Evolutionary conservation across 2,113 vertebrate genomes (phyloP).

Genomic region (Pyrgilauda ruficollis): DNA sequence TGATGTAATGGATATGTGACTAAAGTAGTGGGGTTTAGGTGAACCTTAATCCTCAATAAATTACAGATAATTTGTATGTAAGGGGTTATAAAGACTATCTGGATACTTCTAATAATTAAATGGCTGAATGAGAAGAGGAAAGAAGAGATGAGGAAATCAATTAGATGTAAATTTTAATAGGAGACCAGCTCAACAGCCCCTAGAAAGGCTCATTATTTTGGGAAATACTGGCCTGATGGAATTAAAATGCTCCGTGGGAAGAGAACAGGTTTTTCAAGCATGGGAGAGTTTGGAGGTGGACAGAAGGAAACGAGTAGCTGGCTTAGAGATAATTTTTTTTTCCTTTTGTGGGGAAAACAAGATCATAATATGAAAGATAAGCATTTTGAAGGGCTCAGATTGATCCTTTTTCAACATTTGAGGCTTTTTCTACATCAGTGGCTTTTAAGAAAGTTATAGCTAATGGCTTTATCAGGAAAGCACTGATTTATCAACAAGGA

Average conservation of each 20-base stretch:
- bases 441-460: background rate
- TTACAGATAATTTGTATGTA: slow-evolving; percentile 17
- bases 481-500: background rate
- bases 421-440: background rate
- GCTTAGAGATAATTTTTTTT: background rate
- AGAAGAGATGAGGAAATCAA: background rate
- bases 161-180: background rate
- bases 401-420: background rate
- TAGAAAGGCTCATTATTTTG: background rate
- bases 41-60: slow-evolving; percentile 27
- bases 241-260: background rate
- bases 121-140: background rate
- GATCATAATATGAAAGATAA: background rate
- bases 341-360: background rate
- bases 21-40: background rate
- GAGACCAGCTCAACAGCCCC: background rate
- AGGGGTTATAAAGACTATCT: background rate
- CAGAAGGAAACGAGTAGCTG: background rate
- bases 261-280: background rate
- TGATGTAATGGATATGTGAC: background rate
- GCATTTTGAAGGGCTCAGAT: background rate
- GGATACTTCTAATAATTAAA: background rate
- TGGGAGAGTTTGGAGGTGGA: background rate
- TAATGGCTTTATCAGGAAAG: background rate
- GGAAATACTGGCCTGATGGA: background rate